phyloP scores from a whole-genome alignment of 2,888 invertebrate species.

The Phania funesta region DNA sequence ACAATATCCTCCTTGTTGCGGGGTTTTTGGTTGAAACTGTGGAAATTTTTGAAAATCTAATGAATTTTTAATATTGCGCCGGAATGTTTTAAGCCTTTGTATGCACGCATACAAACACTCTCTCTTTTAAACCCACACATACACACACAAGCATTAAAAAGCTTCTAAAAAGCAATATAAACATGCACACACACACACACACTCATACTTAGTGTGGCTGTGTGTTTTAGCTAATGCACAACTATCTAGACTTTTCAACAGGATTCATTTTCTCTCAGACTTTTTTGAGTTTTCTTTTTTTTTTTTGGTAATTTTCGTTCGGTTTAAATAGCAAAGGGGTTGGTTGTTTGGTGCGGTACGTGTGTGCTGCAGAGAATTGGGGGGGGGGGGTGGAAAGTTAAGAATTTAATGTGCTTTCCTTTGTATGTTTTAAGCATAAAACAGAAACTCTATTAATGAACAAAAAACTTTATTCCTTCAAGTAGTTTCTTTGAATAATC shows the following conservation, averaged over 20 bases:
- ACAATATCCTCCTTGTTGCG: slow-evolving; percentile 49
- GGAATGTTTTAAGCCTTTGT: slow-evolving; percentile 71
- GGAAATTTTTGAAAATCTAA: slow-evolving; percentile 78
- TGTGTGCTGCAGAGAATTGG: not conserved
- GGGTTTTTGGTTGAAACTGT: slow-evolving; percentile 73
- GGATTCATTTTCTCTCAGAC: slow-evolving; percentile 50
- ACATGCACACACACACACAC: slow-evolving; percentile 23
- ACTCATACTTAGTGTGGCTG: not conserved
- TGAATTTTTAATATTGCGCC: slow-evolving; percentile 79
- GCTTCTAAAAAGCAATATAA: slow-evolving; percentile 52
- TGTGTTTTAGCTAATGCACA: slow-evolving; percentile 45
- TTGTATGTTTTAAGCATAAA: slow-evolving; percentile 30
- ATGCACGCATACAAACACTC: slow-evolving; percentile 24
- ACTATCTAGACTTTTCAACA: slow-evolving; percentile 58
- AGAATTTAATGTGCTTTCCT: slow-evolving; percentile 58
- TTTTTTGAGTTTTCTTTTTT: slow-evolving; percentile 26
- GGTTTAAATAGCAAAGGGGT: not conserved
- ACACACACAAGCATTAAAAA: slow-evolving; percentile 36
- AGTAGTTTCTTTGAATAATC: slow-evolving; percentile 64
- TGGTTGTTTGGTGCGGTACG: not conserved
- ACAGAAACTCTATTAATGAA: slow-evolving; percentile 65
- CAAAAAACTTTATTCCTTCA: slow-evolving; percentile 53
- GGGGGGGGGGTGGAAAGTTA: slow-evolving; percentile 26
- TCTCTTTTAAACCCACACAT: not conserved
- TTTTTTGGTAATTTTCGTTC: slow-evolving; percentile 36